A percentile compares a stretch with the other conserved stretches of the same genome.
phyloP scores from a whole-genome alignment of 2,888 invertebrate genomes.

The Epirrhoe tristata region DNA sequence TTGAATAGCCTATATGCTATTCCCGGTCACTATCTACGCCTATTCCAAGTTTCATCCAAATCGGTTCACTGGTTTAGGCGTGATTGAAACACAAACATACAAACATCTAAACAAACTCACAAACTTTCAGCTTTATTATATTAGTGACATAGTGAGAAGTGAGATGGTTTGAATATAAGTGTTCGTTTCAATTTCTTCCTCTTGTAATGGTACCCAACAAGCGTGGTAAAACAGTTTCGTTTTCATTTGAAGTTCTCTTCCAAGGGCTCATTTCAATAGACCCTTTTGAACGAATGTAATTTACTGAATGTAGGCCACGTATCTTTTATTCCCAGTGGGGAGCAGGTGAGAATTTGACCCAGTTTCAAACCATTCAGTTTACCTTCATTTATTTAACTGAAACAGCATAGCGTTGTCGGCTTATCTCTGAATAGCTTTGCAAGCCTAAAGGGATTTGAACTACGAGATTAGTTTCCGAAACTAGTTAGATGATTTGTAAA shows the following conservation, averaged over 20 bases:
- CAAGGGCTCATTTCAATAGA: not conserved
- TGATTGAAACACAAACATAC: too few species aligned
- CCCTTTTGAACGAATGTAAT: slow-evolving; percentile 14
- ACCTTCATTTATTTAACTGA: slow-evolving; percentile 28
- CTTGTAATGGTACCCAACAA: too few species aligned
- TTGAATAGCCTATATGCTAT: too few species aligned
- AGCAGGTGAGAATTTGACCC: slow-evolving; percentile 19
- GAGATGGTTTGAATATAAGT: too few species aligned
- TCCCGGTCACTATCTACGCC: too few species aligned
- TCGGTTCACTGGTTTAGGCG: too few species aligned
- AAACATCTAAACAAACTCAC: too few species aligned
- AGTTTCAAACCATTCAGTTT: slow-evolving; percentile 17
- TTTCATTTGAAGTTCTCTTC: not conserved
- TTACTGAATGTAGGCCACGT: slow-evolving; percentile 25
- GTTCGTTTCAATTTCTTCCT: too few species aligned
- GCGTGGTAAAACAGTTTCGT: not conserved
- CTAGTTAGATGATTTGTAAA: too few species aligned
- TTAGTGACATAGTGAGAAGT: too few species aligned
- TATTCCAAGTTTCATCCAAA: too few species aligned
- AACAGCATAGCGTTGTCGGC: slow-evolving; percentile 14
- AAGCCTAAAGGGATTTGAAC: not conserved
- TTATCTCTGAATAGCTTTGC: not conserved
- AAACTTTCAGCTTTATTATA: too few species aligned
- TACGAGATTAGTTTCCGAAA: not conserved
- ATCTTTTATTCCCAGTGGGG: slow-evolving; percentile 21